Evolutionary conservation across 1,140 invertebrate species (phyloP), one percentile per base, ranked within the genome.

Genomic region (Drosophila nannoptera): DNA sequence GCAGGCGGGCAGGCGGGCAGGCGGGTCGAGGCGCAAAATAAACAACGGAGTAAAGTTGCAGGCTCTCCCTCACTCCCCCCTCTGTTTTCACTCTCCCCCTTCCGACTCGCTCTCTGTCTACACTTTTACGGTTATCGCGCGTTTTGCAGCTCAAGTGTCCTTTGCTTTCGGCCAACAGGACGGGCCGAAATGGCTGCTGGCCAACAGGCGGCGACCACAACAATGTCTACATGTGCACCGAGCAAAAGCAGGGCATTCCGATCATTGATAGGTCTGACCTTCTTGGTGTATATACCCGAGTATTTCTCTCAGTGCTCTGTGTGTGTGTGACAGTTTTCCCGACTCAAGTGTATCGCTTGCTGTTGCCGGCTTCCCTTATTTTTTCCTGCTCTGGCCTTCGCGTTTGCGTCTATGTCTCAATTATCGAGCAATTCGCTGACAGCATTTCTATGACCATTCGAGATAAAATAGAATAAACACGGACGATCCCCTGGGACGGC

Each of bases 11-110:
- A n/a, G 32, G n/a, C 12, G 32, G 36, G 60, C 14, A 9, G 35
- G 62, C 48, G 5, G 14, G 12, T 43, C 31, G 48, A 22, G 14
- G 22, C 43, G 46, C 48, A 63, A 52, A 43, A 43, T 14, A 43
- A 65, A 53, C 77, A 78, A 66, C 67, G 62, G 62, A 72, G 49
- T 69, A 67, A 61, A 67, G 49, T 74, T 71, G 46, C 65, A 38
- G 7, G 1, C 12, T 16, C 9, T 16, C 29, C 2, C 40, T 59
- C 7, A 56, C 35, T 52, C 29, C 22, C 3, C 22, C 22, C 22
- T 22, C 22, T 22, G 22, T 3, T 22, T 22, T 22, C 22, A 22
- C 22, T 22, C 22, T 22, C 3, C 22, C 3, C 22, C 22, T 22
- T 22, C 22, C 22, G 22, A 22, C 22, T 7, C n/a, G 14, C 8